Conservation (phyloP, 2,888 invertebrate genomes). For the Apodemia duryi region DNA sequence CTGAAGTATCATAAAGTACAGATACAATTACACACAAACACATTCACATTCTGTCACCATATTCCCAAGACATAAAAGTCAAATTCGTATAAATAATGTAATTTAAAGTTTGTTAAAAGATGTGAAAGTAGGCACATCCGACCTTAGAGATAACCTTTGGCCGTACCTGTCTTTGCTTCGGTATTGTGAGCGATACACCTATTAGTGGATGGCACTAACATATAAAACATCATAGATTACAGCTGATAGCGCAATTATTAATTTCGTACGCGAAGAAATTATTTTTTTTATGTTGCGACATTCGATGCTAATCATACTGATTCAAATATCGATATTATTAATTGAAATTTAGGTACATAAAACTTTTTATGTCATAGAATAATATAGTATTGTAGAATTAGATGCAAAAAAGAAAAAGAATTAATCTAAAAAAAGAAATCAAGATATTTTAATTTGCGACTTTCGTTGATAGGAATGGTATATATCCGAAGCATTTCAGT, state of each 20-base stretch:
- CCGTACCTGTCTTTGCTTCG: constrained; percentile 57
- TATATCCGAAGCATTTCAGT: too few species aligned
- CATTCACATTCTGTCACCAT: neutral
- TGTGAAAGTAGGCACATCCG: constrained; percentile 72
- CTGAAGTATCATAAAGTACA: constrained; percentile 33
- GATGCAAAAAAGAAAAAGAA: too few species aligned
- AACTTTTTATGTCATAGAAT: too few species aligned
- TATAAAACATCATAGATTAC: constrained; percentile 16
- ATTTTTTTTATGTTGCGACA: neutral
- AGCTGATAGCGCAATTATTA: constrained; percentile 3
- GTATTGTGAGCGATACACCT: constrained; percentile 62
- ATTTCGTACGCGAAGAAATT: neutral
- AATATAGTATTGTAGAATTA: too few species aligned
- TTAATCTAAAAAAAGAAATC: too few species aligned
- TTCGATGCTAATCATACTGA: neutral
- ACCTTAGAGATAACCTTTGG: constrained; percentile 62
- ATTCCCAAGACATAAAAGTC: too few species aligned
- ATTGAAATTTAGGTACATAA: neutral
- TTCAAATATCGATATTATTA: neutral
- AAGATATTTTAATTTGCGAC: too few species aligned
- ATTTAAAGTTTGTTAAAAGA: too few species aligned
- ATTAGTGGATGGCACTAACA: constrained; percentile 41
- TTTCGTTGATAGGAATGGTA: too few species aligned
- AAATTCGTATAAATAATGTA: too few species aligned
- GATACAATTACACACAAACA: constrained; percentile 25